Percentiles rank a stretch among this genome's conserved stretches.
These are phyloP conservation scores for Falcunculus frontatus DNA, from an alignment of 2,113 vertebrate species.

Conservation along the genomic window DNA sequence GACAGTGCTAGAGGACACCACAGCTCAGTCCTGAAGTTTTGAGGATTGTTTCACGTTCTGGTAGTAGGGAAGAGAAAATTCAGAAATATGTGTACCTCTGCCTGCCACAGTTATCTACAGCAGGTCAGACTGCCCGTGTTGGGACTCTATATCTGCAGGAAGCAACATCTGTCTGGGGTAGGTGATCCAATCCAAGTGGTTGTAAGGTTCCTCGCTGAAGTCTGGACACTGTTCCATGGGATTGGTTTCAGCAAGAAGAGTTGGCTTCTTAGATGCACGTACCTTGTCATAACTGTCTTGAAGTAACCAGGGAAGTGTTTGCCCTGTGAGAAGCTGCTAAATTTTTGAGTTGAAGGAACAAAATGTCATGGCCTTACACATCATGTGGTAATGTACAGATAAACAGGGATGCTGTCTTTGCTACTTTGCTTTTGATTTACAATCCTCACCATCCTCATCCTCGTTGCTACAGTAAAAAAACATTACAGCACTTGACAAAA, in stretches of 20 bases:
- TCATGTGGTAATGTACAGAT: neutral
- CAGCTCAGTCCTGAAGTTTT: neutral
- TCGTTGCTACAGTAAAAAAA: neutral
- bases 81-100: neutral
- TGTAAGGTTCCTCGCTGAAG: neutral
- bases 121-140: neutral
- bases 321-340: constrained; percentile 32
- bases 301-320: neutral
- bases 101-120: neutral
- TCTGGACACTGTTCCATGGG: neutral
- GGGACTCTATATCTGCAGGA: neutral
- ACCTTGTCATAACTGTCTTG: neutral
- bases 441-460: neutral
- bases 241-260: neutral
- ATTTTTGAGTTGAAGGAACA: constrained; percentile 11
- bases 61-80: neutral
- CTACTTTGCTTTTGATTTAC: constrained; percentile 1
- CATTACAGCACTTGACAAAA: neutral
- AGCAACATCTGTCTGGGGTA: neutral
- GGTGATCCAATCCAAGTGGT: neutral
- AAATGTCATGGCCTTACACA: constrained; percentile 35
- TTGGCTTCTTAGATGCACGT: neutral
- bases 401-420: neutral
- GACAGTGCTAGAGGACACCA: neutral
- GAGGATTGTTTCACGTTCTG: neutral